Percentiles rank a stretch among this genome's conserved stretches.
Conservation (phyloP, 1,140 invertebrate species). For the Chrysoperla carnea region DNA sequence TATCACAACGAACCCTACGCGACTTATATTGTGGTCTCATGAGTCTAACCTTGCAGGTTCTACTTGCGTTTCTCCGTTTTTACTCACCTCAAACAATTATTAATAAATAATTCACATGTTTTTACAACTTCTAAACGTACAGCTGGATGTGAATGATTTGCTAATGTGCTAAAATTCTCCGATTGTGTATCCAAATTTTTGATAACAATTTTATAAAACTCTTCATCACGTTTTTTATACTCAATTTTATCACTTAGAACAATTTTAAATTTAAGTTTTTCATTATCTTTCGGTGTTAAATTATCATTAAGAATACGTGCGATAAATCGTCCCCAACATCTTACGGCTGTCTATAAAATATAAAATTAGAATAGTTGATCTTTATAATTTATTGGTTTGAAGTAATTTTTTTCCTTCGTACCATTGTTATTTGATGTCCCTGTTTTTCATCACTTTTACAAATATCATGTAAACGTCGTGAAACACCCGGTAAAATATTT, state of each 20-base stretch:
- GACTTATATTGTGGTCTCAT: too few relatives aligned
- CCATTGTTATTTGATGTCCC: conserved; percentile 37
- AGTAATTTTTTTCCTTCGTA: conserved; percentile 18
- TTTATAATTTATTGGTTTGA: conserved; percentile 13
- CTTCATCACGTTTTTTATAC: conserved; percentile 25
- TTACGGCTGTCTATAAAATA: conserved; percentile 25
- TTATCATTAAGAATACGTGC: conserved; percentile 28
- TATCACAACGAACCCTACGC: too few relatives aligned
- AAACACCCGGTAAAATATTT: conserved; percentile 41
- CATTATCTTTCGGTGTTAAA: conserved; percentile 10
- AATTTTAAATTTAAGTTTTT: conserved; percentile 4
- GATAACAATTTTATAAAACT: conserved; percentile 19
- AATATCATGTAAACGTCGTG: conserved; percentile 33
- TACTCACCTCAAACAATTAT: conserved; percentile 34
- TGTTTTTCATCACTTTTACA: conserved; percentile 32
- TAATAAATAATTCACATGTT: conserved; percentile 27
- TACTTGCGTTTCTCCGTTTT: too few relatives aligned
- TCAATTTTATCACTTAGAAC: conserved; percentile 6
- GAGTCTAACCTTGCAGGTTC: too few relatives aligned
- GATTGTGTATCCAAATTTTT: conserved; percentile 35
- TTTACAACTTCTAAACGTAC: conserved; percentile 33
- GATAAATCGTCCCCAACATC: conserved; percentile 27
- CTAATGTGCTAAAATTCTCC: conserved; percentile 31
- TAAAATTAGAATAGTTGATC: conserved; percentile 17
- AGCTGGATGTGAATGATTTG: conserved; percentile 31